phyloP scores from a whole-genome alignment of 2,113 vertebrate species.

The Pungitius pungitius region DNA sequence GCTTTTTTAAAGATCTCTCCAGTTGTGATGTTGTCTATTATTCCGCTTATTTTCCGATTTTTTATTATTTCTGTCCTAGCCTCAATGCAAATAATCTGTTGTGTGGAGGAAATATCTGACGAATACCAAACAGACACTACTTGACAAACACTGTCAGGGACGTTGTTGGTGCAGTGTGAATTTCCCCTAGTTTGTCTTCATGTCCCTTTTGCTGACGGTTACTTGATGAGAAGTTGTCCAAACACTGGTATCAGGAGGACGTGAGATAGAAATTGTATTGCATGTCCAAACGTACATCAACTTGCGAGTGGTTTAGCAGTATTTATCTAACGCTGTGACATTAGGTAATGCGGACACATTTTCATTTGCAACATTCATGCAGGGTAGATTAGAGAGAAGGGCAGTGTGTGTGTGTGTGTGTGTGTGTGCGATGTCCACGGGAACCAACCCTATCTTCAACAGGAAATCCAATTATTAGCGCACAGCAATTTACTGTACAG shows the following conservation, averaged over 20 bases:
- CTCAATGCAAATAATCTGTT: slow-evolving; percentile 8
- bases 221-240: slow-evolving; percentile 24
- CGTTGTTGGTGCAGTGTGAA: slow-evolving; percentile 46
- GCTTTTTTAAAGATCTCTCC: slow-evolving; percentile 4
- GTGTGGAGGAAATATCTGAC: slow-evolving; percentile 26
- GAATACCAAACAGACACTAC: slow-evolving; percentile 21
- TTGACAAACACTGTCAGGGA: slow-evolving; percentile 32
- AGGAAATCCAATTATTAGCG: slow-evolving; percentile 55
- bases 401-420: slow-evolving; percentile 31
- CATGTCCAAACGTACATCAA: not conserved
- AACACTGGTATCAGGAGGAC: slow-evolving; percentile 12
- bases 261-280: slow-evolving; percentile 24
- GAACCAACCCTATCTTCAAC: slow-evolving; percentile 37
- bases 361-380: slow-evolving; percentile 63
- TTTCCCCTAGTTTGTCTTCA: slow-evolving; percentile 45
- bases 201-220: slow-evolving; percentile 44
- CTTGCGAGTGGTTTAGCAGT: slow-evolving; percentile 2
- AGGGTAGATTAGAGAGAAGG: slow-evolving; percentile 40
- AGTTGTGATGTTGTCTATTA: slow-evolving; percentile 25
- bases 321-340: slow-evolving; percentile 28
- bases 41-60: slow-evolving; percentile 29
- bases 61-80: not conserved
- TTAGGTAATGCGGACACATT: slow-evolving; percentile 32
- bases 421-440: slow-evolving; percentile 6
- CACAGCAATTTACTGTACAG: slow-evolving; percentile 43